Base-by-base conservation (phyloP, 1,140 invertebrate species). In the Drosophila rufa region DNA sequence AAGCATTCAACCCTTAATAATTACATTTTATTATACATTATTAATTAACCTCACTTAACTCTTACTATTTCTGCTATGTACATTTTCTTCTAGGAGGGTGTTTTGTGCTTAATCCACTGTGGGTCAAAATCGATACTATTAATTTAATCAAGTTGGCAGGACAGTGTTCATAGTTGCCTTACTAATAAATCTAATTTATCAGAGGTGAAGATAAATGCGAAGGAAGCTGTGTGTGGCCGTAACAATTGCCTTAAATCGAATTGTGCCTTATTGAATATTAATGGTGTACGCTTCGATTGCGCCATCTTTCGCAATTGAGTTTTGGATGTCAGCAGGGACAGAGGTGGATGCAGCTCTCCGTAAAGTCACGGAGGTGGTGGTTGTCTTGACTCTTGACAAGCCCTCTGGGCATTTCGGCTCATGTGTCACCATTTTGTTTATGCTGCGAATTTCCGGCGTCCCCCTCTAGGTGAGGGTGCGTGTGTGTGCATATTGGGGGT, bases 261-360 rank as follows among this genome's bases (percentile, higher is more conserved):
- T 83, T 70, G 30, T 45, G 65, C 74, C 67, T 85, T 85, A 89
- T 90, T 89, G 81, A 79, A 89, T 90, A 89, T 84, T 84, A 89
- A 84, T 84, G 81, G 68, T 73, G 67, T 66, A 46, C 74, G 67
- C 69, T 71, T 85, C 66, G 62, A 71, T 84, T 66, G 73, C 64
- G 68, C 48, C 67, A 51, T 51, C 55, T 65, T 75, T 70, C 59
- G 47, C 53, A 61, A 71, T 80, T 74, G 62, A 60, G 57, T 82
- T 82, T 71, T 9, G 47, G 47, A 38, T 51, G 27, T 38, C 46
- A 33, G 19, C 40, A 27, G 8, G 19, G 53, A 3, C 12, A 51
- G 38, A 25, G 25, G 11, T 53, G 42, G 17, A 25, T 38, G 46
- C 9, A 19, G 60, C 17, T 5, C 61, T 43, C 43, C 27, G 27